phyloP scores from a whole-genome alignment of 2,797 vertebrate species.

The Pseudotriccus pelzelni region DNA sequence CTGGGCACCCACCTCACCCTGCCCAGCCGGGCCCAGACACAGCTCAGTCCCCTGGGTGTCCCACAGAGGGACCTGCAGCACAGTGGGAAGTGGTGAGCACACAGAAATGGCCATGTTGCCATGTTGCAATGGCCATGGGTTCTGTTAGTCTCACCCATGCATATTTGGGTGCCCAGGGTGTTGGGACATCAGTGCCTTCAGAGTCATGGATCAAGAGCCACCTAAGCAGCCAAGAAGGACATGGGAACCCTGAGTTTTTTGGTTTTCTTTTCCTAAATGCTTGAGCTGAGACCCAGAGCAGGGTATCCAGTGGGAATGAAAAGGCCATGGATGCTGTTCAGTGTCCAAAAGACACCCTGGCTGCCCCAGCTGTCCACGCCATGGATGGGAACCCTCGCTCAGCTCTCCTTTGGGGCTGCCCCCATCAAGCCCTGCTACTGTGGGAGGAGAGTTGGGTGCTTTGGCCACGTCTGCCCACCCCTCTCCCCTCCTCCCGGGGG shows the following conservation, averaged over 20 bases:
- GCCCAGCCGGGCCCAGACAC: rapidly evolving
- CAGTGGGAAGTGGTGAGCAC: rapidly evolving
- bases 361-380: rapidly evolving
- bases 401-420: background rate
- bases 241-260: rapidly evolving
- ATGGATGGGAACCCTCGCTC: rapidly evolving
- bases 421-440: background rate
- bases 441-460: background rate
- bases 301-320: background rate
- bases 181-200: background rate
- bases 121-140: no score
- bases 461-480: background rate
- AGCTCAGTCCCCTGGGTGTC: background rate
- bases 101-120: background rate
- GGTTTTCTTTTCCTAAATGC: rapidly evolving
- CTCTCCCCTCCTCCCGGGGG: background rate
- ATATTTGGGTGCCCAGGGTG: rapidly evolving
- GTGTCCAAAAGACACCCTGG: background rate
- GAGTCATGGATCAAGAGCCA: background rate
- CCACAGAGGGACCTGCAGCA: background rate
- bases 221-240: background rate
- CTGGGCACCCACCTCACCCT: rapidly evolving
- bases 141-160: rapidly evolving
- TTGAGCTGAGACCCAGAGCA: background rate
- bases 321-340: rapidly evolving